Base-by-base conservation (phyloP, 35 echinoderm and acorn worm species). In the Acanthaster planci region DNA sequence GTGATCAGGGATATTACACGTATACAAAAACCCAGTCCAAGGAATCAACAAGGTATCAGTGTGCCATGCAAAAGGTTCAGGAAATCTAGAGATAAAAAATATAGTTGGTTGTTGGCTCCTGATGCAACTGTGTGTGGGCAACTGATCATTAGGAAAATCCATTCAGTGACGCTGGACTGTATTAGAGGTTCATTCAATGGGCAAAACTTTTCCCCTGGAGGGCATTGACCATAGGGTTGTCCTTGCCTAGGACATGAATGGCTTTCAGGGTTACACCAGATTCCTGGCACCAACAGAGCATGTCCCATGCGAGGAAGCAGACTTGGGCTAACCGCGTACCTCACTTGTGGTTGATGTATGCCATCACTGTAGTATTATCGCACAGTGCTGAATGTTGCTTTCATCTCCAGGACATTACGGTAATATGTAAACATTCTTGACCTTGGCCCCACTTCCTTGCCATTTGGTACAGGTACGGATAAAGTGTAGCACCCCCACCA, bases 21-120 rank as follows among this genome's bases (percentile, higher is more conserved):
- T 93, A 84, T 16, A 68, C 86, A 2, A 82, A 37, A 88, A 29
- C 8, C 76, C 68, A 29, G 76, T 38, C 91, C 91, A 84, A 14
- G 29, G 29, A 5, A 93, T 64, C 26, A 86, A 84, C 22, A 93
- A 38, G 0, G 86, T 67, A 55, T 93, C 81, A 14, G 39, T 75
- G 12, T 36, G 52, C 80, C 72, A 83, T 34, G 81, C 81, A 21
- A 80, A 37, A 8, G 80, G 84, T 30, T 89, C 59, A 1, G 51
- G 51, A 21, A 16, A 12, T 2, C 86, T 27, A 7, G 37, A 34
- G 55, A 79, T n/a, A 51, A 92, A 26, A n/a, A 23, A 17, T 83
- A 84, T 5, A 92, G 84, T 22, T 86, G 75, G 21, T 60, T 35
- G 57, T 86, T 92, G 8, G 44, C 18, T 7, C 39, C 16, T 16